Percentiles rank a stretch among this genome's conserved stretches.
These are phyloP conservation scores for Drosophila rellima DNA, from an alignment of 2,888 invertebrate species.

Conservation along the genomic window DNA sequence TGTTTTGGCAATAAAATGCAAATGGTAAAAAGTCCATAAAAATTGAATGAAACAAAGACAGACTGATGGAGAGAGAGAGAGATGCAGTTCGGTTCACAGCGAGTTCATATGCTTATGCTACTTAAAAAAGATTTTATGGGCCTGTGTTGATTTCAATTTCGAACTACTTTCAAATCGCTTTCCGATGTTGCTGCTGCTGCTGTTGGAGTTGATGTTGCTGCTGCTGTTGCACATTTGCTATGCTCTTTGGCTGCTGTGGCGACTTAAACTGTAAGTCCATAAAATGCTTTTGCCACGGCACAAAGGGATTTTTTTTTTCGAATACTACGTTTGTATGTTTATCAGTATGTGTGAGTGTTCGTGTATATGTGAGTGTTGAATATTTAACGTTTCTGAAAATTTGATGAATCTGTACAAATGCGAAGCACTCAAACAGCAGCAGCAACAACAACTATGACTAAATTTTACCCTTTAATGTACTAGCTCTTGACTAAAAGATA, in stretches of 20 bases:
- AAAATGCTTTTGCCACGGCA: slow-evolving; percentile 77
- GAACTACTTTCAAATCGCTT: slow-evolving; percentile 72
- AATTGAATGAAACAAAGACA: slow-evolving; percentile 37
- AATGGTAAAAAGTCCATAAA: slow-evolving; percentile 75
- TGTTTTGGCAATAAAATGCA: slow-evolving; percentile 81
- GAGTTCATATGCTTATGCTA: slow-evolving; percentile 75
- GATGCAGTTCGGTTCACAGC: slow-evolving; percentile 22
- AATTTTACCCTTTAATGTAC: too few relatives aligned
- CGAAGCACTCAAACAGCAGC: slow-evolving; percentile 63
- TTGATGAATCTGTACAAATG: slow-evolving; percentile 82
- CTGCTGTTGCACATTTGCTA: slow-evolving; percentile 65
- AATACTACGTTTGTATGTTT: slow-evolving; percentile 18
- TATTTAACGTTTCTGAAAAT: slow-evolving; percentile 79
- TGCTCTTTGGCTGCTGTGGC: slow-evolving; percentile 67
- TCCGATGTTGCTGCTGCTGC: slow-evolving; percentile 46
- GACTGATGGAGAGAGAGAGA: slow-evolving; percentile 9
- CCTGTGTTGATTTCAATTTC: slow-evolving; percentile 71
- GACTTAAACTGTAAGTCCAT: slow-evolving; percentile 77
- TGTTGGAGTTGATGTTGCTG: slow-evolving; percentile 28
- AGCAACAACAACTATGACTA: slow-evolving; percentile 36
- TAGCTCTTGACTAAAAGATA: slow-evolving; percentile 4
- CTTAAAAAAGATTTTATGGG: slow-evolving; percentile 72
- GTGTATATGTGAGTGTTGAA: slow-evolving; percentile 55
- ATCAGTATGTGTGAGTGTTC: slow-evolving; percentile 40
- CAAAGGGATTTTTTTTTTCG: slow-evolving; percentile 68